These are phyloP conservation scores for Nannoperca australis DNA, from an alignment of 2,797 vertebrate species.

Conservation along the genomic window DNA sequence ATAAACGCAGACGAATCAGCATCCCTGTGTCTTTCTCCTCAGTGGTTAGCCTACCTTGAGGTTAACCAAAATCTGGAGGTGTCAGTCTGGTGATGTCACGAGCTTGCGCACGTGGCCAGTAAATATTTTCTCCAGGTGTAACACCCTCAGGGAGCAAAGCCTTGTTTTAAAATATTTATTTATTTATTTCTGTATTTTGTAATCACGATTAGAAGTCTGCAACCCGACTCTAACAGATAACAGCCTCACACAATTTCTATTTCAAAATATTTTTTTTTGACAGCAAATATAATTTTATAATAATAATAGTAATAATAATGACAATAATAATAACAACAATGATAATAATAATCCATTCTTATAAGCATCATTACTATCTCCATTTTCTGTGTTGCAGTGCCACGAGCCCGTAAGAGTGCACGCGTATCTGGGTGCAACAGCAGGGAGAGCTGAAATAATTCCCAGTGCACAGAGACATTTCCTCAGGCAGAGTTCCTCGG, in stretches of 20 bases:
- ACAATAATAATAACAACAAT: not conserved
- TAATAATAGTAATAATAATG: not conserved
- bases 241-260: not conserved
- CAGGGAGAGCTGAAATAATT: conserved; percentile 41
- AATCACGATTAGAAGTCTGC: not conserved
- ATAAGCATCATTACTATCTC: not conserved
- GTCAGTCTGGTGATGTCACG: not conserved
- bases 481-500: conserved; percentile 42
- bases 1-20: not conserved
- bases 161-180: not conserved
- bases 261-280: not conserved
- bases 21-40: not conserved
- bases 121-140: not conserved
- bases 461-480: conserved; percentile 34
- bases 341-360: not conserved
- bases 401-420: not conserved
- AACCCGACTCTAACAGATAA: not conserved
- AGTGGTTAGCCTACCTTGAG: not conserved
- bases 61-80: not conserved
- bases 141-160: not conserved
- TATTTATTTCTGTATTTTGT: not conserved
- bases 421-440: conserved; percentile 37
- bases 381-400: not conserved
- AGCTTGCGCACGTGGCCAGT: not conserved
- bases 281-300: not conserved